Conservation (phyloP, 2,113 vertebrate species). For the Xiphophorus hellerii region DNA sequence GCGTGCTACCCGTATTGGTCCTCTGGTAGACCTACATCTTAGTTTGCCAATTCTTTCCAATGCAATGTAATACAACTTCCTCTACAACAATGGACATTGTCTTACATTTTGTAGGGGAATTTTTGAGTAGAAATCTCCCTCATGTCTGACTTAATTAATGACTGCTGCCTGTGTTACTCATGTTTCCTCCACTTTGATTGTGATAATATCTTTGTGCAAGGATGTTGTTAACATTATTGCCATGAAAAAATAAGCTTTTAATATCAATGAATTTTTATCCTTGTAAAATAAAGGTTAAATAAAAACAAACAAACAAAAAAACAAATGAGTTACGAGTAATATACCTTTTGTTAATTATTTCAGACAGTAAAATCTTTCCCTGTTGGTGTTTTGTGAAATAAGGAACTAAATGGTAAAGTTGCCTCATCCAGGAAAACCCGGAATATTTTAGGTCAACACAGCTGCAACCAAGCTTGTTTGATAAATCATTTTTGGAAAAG, state of each 20-base stretch:
- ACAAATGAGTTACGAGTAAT: background rate
- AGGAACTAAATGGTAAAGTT: conserved; percentile 21
- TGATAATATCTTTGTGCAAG: conserved; percentile 21
- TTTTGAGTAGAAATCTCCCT: conserved; percentile 3
- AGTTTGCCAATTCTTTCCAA: background rate
- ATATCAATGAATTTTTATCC: no score
- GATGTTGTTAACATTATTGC: background rate
- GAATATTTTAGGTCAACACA: conserved; percentile 20
- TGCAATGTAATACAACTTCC: conserved; percentile 3
- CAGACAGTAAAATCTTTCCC: background rate
- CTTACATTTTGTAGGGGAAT: conserved; percentile 10
- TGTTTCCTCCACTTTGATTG: conserved; percentile 43
- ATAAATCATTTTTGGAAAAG: conserved; percentile 12
- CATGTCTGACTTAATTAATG: conserved; percentile 8
- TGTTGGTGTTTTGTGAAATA: conserved; percentile 22
- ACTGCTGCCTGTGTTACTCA: conserved; percentile 42
- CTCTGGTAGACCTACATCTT: background rate
- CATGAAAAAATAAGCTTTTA: no score
- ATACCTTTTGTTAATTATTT: background rate
- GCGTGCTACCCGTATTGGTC: background rate
- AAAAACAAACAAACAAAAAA: no score
- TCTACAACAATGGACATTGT: conserved; percentile 19
- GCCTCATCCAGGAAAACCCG: conserved; percentile 29
- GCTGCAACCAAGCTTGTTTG: conserved; percentile 7
- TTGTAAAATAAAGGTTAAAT: no score